These are phyloP conservation scores for Dione vanillae DNA, from an alignment of 2,888 invertebrate species.

Conservation along the genomic window DNA sequence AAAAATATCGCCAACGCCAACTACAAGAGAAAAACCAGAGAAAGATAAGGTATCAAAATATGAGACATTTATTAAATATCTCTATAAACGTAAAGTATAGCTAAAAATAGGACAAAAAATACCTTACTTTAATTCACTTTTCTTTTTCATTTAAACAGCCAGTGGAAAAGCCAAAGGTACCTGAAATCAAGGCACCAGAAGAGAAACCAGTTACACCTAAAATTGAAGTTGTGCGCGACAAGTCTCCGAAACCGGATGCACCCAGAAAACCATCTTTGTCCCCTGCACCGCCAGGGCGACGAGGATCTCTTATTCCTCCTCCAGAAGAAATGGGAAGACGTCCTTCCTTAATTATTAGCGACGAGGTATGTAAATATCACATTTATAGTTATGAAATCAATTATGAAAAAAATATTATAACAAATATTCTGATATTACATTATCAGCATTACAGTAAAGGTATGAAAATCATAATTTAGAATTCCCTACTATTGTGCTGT, in stretches of 20 bases:
- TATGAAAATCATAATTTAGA: conserved; percentile 62
- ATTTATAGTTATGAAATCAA: conserved; percentile 18
- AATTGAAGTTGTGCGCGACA: conserved; percentile 94
- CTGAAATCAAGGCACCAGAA: conserved; percentile 89
- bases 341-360: conserved; percentile 95
- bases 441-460: conserved; percentile 57
- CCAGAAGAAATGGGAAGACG: conserved; percentile 94
- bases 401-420: conserved; percentile 25
- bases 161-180: conserved; percentile 76
- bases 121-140: neutral
- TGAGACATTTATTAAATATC: neutral
- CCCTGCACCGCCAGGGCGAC: conserved; percentile 81
- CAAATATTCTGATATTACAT: conserved; percentile 48
- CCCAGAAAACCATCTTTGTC: conserved; percentile 89
- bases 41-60: conserved; percentile 59
- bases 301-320: conserved; percentile 95
- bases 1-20: conserved; percentile 80
- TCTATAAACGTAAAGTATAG: neutral
- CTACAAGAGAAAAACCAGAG: conserved; percentile 79
- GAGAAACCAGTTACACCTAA: conserved; percentile 87
- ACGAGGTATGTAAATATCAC: conserved; percentile 90
- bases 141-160: conserved; percentile 46
- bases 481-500: conserved; percentile 61
- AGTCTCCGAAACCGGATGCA: conserved; percentile 86
- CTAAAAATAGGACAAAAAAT: neutral